A percentile compares a stretch with the other conserved stretches of the same genome.
Conservation (phyloP, 2,113 vertebrate genomes). For the Nothobranchius furzeri region DNA sequence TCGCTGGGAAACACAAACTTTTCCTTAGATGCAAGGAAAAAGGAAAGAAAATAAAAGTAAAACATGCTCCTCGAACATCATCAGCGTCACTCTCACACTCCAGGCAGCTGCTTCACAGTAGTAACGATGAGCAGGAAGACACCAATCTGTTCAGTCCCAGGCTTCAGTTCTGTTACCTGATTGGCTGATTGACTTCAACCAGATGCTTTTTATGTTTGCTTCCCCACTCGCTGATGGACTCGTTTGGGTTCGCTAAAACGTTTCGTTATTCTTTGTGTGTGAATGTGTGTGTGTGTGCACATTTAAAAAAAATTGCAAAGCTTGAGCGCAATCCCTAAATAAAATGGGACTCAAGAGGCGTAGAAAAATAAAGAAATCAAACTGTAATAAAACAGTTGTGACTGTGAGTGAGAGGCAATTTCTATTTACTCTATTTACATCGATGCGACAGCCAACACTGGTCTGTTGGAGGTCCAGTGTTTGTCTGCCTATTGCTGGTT, state of each 20-base stretch:
- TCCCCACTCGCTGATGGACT: slow-evolving; percentile 7
- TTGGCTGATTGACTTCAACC: slow-evolving; percentile 59
- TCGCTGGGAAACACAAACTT: slow-evolving; percentile 26
- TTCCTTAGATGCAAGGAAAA: slow-evolving; percentile 25
- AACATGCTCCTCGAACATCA: slow-evolving; percentile 49
- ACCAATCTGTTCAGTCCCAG: slow-evolving; percentile 49
- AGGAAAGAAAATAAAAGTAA: slow-evolving; percentile 8
- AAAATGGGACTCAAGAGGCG: slow-evolving; percentile 55
- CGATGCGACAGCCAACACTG: slow-evolving; percentile 56
- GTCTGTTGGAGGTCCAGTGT: slow-evolving; percentile 51
- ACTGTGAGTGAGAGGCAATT: slow-evolving; percentile 57
- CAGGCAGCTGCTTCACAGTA: slow-evolving; percentile 62
- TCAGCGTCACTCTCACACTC: slow-evolving; percentile 37
- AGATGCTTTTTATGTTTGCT: neutral
- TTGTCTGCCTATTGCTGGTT: slow-evolving; percentile 73
- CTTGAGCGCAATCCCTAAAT: slow-evolving; percentile 49
- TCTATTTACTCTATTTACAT: slow-evolving; percentile 73
- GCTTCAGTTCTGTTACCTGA: slow-evolving; percentile 70
- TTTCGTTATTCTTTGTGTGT: slow-evolving; percentile 26
- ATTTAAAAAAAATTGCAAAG: slow-evolving; percentile 26
- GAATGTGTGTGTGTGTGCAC: slow-evolving; percentile 16
- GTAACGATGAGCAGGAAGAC: slow-evolving; percentile 73
- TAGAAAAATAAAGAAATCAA: slow-evolving; percentile 77
- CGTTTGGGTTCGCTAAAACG: neutral
- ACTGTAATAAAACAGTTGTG: slow-evolving; percentile 61